A percentile compares a stretch with the other conserved stretches of the same genome.
These are phyloP conservation scores for Xylota sylvarum DNA, from an alignment of 2,888 invertebrate species.

Conservation along the genomic window DNA sequence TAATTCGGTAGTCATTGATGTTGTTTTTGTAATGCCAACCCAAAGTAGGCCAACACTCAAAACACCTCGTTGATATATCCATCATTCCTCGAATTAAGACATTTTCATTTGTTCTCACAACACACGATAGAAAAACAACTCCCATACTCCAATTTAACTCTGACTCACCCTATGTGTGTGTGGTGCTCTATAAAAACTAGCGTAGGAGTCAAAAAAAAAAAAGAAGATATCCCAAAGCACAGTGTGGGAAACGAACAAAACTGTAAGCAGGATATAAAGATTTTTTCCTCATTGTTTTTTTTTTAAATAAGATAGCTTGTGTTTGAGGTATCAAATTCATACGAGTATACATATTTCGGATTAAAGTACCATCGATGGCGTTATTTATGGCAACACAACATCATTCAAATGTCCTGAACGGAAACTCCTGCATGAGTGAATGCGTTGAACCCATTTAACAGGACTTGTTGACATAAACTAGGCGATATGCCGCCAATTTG, in stretches of 20 bases:
- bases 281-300: no score
- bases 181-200: background rate
- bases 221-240: constrained; percentile 29
- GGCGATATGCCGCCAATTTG: no score
- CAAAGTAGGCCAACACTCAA: constrained; percentile 13
- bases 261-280: constrained; percentile 41
- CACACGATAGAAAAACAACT: constrained; percentile 22
- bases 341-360: no score
- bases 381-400: no score
- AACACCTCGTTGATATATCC: constrained; percentile 21
- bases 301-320: no score
- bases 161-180: constrained; percentile 42
- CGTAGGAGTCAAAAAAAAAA: constrained; percentile 36
- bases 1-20: constrained; percentile 4
- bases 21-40: background rate
- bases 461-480: no score
- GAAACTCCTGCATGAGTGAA: no score
- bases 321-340: no score
- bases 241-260: constrained; percentile 30
- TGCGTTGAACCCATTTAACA: no score
- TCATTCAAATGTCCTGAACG: no score
- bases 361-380: no score
- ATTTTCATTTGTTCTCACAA: constrained; percentile 26
- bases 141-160: constrained; percentile 8
- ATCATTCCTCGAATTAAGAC: constrained; percentile 41